These are phyloP conservation scores for Eurypyga helias DNA, from an alignment of 2,113 vertebrate genomes.

Conservation along the genomic window DNA sequence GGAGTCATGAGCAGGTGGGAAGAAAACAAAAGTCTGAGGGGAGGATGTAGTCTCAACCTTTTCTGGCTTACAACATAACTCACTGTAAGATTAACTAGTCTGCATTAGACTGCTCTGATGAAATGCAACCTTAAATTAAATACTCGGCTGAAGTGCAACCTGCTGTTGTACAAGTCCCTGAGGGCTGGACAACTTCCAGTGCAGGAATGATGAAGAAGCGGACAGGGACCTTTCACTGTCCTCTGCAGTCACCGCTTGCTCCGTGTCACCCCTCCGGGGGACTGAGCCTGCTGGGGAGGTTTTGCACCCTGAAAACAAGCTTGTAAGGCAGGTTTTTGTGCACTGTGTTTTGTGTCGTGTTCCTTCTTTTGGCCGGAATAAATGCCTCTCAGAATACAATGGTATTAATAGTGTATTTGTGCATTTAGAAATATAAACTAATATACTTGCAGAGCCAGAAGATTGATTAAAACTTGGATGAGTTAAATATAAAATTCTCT, in stretches of 20 bases:
- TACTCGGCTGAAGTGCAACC: neutral
- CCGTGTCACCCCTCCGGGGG: fast-evolving
- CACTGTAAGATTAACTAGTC: neutral
- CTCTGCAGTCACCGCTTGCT: neutral
- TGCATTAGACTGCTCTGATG: neutral
- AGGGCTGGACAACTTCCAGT: neutral
- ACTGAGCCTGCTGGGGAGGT: neutral
- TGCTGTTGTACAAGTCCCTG: neutral
- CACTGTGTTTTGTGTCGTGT: fast-evolving
- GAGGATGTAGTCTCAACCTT: neutral
- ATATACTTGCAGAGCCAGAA: neutral
- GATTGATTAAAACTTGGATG: neutral
- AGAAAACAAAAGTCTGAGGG: neutral
- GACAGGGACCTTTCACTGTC: neutral
- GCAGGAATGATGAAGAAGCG: neutral
- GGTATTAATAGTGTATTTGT: neutral
- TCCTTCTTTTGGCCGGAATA: neutral
- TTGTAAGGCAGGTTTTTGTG: neutral
- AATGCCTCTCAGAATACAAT: neutral
- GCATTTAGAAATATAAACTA: neutral
- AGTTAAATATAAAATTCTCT: neutral
- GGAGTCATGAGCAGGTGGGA: neutral
- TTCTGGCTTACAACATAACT: neutral
- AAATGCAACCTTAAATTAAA: neutral
- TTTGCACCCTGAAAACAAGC: neutral